Conservation (phyloP, 2,888 invertebrate genomes). For the Epistrophella euchroma region DNA sequence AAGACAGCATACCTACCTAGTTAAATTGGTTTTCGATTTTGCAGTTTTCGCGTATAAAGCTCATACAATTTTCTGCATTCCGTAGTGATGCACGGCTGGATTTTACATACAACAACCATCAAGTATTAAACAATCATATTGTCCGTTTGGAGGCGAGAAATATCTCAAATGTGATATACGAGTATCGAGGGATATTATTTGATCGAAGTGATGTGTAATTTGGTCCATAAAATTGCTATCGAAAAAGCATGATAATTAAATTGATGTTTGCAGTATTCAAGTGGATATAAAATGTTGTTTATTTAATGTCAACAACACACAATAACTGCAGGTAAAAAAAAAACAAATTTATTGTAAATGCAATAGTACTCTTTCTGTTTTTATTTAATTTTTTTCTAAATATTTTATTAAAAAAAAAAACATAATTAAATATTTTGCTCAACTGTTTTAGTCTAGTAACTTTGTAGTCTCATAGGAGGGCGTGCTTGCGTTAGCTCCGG, state of each 20-base stretch:
- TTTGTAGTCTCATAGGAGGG: no score
- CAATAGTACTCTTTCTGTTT: no score
- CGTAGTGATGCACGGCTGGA: neutral
- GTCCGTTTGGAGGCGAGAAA: constrained; percentile 15
- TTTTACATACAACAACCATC: neutral
- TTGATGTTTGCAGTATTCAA: neutral
- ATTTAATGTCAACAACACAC: neutral
- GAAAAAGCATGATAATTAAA: constrained; percentile 7
- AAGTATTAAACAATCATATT: constrained; percentile 14
- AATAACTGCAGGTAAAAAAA: neutral
- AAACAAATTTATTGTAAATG: neutral
- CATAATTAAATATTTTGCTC: no score
- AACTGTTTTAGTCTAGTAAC: no score
- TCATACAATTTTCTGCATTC: neutral
- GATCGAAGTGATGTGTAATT: constrained; percentile 10
- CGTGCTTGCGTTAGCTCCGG: no score
- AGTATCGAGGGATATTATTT: neutral
- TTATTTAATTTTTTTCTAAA: no score
- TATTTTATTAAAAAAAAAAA: no score
- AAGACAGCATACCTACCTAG: neutral
- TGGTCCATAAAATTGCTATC: constrained; percentile 7
- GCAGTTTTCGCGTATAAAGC: constrained; percentile 18
- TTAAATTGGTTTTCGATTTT: constrained; percentile 57
- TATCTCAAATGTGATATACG: constrained; percentile 26
- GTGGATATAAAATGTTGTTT: neutral